phyloP scores from a whole-genome alignment of 2,113 vertebrate genomes.

The Amphiprion ocellaris region DNA sequence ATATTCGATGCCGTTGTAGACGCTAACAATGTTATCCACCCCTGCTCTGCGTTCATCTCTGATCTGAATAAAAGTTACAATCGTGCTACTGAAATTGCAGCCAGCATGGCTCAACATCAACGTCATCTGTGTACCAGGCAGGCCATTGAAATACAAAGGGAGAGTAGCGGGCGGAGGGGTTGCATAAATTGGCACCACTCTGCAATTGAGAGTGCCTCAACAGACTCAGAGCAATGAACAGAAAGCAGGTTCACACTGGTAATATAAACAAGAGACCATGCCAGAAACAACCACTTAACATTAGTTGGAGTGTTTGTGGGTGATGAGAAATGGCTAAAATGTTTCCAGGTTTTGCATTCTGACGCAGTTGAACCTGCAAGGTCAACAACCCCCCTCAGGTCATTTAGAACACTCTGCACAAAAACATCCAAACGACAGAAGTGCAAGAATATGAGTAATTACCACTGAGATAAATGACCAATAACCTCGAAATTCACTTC shows the following conservation, averaged over 20 bases:
- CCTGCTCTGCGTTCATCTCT: not conserved
- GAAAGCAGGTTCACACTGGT: conserved; percentile 28
- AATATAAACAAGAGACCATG: not conserved
- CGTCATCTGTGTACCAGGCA: conserved; percentile 8
- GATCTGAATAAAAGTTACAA: conserved; percentile 23
- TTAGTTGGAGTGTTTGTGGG: not conserved
- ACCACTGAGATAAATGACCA: conserved; percentile 10
- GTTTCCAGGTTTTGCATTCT: conserved; percentile 1
- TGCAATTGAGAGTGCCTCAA: conserved; percentile 27
- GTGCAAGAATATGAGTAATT: conserved; percentile 40
- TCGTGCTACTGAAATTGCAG: conserved; percentile 15
- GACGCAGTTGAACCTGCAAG: not conserved
- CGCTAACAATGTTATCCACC: conserved; percentile 14
- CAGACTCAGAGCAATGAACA: conserved; percentile 37
- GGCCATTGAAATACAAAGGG: conserved; percentile 32
- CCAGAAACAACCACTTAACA: conserved; percentile 37
- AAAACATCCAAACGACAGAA: not conserved
- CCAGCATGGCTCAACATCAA: conserved; percentile 15
- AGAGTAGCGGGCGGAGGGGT: not conserved
- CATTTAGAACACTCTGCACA: not conserved
- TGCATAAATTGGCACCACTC: conserved; percentile 6
- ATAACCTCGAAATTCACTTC: conserved; percentile 27
- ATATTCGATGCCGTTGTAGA: conserved; percentile 13
- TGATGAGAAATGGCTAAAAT: conserved; percentile 24
- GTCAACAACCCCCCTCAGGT: conserved; percentile 21